Evolutionary conservation across 2,888 invertebrate genomes (phyloP), one percentile per base, ranked within the genome.

Genomic region (Gonocerus acuteangulatus): DNA sequence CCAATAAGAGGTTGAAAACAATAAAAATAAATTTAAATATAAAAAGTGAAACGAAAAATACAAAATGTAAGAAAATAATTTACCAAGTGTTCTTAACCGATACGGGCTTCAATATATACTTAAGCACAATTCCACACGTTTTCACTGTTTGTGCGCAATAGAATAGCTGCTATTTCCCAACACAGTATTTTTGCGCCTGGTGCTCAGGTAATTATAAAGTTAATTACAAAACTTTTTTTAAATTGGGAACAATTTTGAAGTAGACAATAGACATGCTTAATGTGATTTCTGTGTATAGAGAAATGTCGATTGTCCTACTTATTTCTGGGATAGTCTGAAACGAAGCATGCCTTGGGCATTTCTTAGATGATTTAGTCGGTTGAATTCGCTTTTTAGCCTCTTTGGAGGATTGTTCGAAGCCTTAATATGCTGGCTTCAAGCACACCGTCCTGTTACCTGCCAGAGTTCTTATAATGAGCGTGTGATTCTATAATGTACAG

Each of bases 241-340:
- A 65, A 63, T 65, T 61, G 65, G 65, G 65, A 65, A 63, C 65
- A 65, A 65, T 62, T 62, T 65, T 52, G 62, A 62, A 48, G 65
- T 65, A 65, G 65, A 65, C 65, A 65, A 65, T 65, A 65, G 65
- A 65, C 61, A 58, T 59, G 63, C 65, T 63, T 65, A 63, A 63
- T 63, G 65, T 63, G 65, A 65, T 62, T 65, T 64, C 57, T 61
- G 47, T 47, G 27, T 57, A 27, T 57, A 57, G 44, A 57, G 32
- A 57, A 57, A 44, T 47, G 54, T 54, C 42, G 54, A 54, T 42
- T 54, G 54, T 54, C 21, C 54, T 54, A 39, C 39, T 22, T 39
- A 39, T n/a, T 39, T 39, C 39, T 39, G 39, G 39, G 39, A 39
- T 39, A 39, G 39, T 39, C 39, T 39, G 39, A 39, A 39, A 39